Evolutionary conservation across 2,113 vertebrate species (phyloP).

Genomic region (Bostrychus sinensis): DNA sequence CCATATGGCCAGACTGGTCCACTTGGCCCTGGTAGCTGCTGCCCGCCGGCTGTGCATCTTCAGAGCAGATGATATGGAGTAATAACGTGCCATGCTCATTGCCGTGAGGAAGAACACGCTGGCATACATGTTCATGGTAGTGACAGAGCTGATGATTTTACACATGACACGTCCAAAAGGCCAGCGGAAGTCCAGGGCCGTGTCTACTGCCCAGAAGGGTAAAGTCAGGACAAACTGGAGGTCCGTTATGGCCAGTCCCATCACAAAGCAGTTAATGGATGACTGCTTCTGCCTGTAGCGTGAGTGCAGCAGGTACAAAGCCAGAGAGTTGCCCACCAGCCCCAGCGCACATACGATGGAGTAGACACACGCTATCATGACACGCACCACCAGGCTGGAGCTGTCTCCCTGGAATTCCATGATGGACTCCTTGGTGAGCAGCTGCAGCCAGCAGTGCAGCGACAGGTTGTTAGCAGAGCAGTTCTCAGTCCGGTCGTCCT

Average conservation of each 20-base stretch:
- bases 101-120: slow-evolving; percentile 85
- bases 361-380: slow-evolving; percentile 82
- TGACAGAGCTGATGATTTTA: slow-evolving; percentile 83
- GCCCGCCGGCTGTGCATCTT: slow-evolving; percentile 77
- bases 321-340: slow-evolving; percentile 82
- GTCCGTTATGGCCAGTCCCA: slow-evolving; percentile 83
- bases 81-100: slow-evolving; percentile 83
- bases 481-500: slow-evolving; percentile 62
- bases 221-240: slow-evolving; percentile 84
- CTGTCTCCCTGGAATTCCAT: slow-evolving; percentile 75
- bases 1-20: slow-evolving; percentile 82
- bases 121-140: slow-evolving; percentile 86
- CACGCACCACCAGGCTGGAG: slow-evolving; percentile 73
- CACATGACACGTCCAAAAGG: slow-evolving; percentile 84
- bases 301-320: slow-evolving; percentile 81
- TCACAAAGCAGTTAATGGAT: slow-evolving; percentile 83
- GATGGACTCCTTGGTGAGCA: slow-evolving; percentile 76
- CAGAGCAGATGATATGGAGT: slow-evolving; percentile 77
- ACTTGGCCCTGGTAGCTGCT: slow-evolving; percentile 71
- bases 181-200: slow-evolving; percentile 85
- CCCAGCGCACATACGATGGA: slow-evolving; percentile 81
- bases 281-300: slow-evolving; percentile 79
- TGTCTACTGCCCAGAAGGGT: slow-evolving; percentile 86
- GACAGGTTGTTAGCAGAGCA: slow-evolving; percentile 71
- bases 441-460: slow-evolving; percentile 80